Conservation (phyloP, 2,888 invertebrate genomes). For the Rutpela maculata region DNA sequence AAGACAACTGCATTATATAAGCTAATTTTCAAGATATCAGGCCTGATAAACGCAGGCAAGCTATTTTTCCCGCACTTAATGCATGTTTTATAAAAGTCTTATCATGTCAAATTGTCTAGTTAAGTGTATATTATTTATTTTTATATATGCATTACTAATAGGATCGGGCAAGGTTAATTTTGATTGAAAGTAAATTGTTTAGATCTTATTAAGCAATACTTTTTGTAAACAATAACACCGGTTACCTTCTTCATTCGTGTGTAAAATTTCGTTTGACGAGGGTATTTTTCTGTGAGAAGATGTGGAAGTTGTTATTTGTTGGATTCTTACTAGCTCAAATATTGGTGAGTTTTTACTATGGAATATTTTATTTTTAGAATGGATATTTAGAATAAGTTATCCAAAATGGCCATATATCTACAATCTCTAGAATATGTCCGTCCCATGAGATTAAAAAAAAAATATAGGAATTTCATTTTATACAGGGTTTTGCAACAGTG, state of each 20-base stretch:
- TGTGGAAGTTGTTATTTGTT: conserved; percentile 22
- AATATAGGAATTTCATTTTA: no score
- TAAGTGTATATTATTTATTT: conserved; percentile 29
- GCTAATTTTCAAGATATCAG: neutral
- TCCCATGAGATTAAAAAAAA: no score
- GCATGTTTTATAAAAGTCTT: conserved; percentile 1
- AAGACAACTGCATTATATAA: neutral
- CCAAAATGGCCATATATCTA: no score
- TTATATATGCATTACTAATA: conserved; percentile 35
- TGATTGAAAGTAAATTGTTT: conserved; percentile 34
- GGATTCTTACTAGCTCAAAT: conserved; percentile 7
- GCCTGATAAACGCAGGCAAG: neutral
- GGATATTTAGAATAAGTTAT: no score
- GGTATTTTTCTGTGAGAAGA: neutral
- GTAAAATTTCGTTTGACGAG: neutral
- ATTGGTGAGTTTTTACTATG: conserved; percentile 15
- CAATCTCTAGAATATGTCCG: no score
- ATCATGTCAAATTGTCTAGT: conserved; percentile 12
- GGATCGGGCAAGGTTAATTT: conserved; percentile 46
- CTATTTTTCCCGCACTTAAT: neutral
- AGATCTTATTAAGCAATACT: conserved; percentile 42
- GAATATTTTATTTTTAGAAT: no score
- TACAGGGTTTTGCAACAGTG: no score
- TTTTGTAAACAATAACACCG: conserved; percentile 2
- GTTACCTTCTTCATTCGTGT: neutral